Evolutionary conservation across 2,888 invertebrate genomes (phyloP), one percentile per base, ranked within the genome.

Genomic region (Acholoe squamosa): DNA sequence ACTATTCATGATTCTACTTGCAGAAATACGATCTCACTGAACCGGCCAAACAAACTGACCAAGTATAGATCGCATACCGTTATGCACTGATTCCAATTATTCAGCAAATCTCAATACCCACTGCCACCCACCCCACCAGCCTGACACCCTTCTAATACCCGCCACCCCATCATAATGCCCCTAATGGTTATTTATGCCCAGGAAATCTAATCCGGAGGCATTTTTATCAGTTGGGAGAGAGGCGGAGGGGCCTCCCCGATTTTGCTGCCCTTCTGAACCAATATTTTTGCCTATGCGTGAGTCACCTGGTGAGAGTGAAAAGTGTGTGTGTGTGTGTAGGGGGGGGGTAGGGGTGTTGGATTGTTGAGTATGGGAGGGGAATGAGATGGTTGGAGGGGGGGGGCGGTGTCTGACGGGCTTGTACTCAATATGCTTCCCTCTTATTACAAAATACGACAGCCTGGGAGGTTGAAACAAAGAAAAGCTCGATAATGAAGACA

Each of bases 131-230:
- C 61, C 61, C 61, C 61, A n/a, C n/a, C 61, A n/a, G 19, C 61
- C 61, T 19, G 12, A 61, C 61, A 61, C 61, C 61, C 61, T n/a
- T n/a, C 71, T 71, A 71, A 71, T 71, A 14, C 25, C 31, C 28
- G 3, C 71, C 25, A 71, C 19, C 71, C 28, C 25, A 71, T 5
- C n/a, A 25, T 71, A 71, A 71, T 71, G 71, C 71, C 71, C n/a
- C 71, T 71, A 71, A 71, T 71, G 71, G 31, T 71, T 71, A 71
- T 71, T 71, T 71, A 71, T 71, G 71, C 71, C 71, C 43, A n/a
- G 71, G 71, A 71, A 71, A 71, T 71, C 71, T 71, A 71, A 71
- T 71, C 71, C 71, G 28, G 14, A 25, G 71, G 71, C 71, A 71
- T 71, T 71, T 71, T 28, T 71, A 71, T 71, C 71, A n/a, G 71